Evolutionary conservation across 2,888 invertebrate species (phyloP).

Genomic region (Melieria picta): DNA sequence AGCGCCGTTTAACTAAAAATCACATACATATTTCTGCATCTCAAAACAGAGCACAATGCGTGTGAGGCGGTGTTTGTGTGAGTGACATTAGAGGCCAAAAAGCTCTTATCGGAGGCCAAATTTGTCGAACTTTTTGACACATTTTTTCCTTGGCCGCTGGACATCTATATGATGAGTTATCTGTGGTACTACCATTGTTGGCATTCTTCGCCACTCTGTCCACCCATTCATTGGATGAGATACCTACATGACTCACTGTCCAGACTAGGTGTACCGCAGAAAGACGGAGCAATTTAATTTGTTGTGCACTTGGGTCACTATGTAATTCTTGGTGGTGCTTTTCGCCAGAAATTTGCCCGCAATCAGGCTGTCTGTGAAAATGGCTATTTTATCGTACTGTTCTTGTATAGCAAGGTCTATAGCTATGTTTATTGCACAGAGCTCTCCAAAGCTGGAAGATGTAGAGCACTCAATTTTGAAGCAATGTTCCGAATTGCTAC

Average conservation of each 20-base stretch:
- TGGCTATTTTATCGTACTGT: neutral
- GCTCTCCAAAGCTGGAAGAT: slow-evolving; percentile 1
- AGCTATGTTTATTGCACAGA: neutral
- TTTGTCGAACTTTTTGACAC: no score
- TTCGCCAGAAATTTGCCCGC: neutral
- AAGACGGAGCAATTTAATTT: neutral
- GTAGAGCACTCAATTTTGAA: neutral
- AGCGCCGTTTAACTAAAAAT: no score
- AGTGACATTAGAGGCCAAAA: no score
- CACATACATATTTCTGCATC: no score
- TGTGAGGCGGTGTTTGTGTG: no score
- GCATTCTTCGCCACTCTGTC: slow-evolving; percentile 8
- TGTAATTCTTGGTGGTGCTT: neutral
- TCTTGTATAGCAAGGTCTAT: neutral
- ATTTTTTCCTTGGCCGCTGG: no score
- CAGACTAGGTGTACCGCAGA: slow-evolving; percentile 5
- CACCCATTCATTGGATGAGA: neutral
- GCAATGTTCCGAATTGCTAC: neutral
- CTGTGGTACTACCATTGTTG: neutral
- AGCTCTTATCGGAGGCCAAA: no score
- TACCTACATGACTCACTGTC: slow-evolving; percentile 1
- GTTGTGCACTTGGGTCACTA: no score
- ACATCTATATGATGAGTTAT: no score
- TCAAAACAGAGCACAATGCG: no score
- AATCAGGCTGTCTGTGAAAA: slow-evolving; percentile 7